These are phyloP conservation scores for Paratrypauchen microcephalus DNA, from an alignment of 2,797 vertebrate species.

Conservation along the genomic window DNA sequence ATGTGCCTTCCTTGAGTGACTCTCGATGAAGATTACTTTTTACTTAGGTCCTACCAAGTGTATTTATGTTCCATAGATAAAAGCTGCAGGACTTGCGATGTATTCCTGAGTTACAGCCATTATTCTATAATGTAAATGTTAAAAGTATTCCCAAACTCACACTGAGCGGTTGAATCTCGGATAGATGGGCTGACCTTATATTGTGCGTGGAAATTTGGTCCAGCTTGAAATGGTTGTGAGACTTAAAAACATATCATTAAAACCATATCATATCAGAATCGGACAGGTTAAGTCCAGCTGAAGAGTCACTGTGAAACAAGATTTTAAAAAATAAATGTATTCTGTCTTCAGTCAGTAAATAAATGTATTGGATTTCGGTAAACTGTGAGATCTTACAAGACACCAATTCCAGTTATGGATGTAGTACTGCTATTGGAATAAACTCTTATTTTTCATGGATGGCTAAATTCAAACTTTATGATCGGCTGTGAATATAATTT, in stretches of 20 bases:
- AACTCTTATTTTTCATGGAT: neutral
- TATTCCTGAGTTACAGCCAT: neutral
- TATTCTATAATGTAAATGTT: neutral
- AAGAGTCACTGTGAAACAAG: neutral
- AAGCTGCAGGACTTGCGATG: neutral
- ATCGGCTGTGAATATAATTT: neutral
- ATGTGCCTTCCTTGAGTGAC: conserved; percentile 58
- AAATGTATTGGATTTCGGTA: no score
- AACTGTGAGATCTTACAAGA: no score
- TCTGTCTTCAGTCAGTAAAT: neutral
- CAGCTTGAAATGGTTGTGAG: neutral
- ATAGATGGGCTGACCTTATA: neutral
- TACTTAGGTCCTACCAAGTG: conserved; percentile 31
- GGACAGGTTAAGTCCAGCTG: neutral
- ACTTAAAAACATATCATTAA: neutral
- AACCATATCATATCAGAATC: neutral
- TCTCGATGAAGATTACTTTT: conserved; percentile 48
- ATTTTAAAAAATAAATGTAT: no score
- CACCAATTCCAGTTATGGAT: no score
- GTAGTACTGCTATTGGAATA: neutral
- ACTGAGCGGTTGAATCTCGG: neutral
- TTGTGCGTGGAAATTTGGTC: neutral
- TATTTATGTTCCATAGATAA: conserved; percentile 19
- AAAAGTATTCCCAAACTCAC: neutral
- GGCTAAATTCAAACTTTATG: neutral